Evolutionary conservation across 2,113 vertebrate species (phyloP).

Genomic region (Eonycteris spelaea): DNA sequence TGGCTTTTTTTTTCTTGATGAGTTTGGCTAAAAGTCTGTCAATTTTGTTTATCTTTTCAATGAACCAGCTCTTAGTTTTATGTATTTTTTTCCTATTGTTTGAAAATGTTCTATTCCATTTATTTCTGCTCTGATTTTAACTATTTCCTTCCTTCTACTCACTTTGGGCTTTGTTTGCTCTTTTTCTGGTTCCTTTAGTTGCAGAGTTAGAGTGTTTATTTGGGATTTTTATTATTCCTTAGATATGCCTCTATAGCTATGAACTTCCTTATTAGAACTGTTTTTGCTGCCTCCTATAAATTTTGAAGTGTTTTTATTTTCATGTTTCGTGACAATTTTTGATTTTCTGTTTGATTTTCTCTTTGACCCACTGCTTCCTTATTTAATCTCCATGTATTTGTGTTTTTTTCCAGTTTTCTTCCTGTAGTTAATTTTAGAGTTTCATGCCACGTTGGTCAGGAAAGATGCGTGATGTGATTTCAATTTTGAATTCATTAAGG

Average conservation of each 20-base stretch:
- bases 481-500: neutral
- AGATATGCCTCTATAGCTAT: neutral
- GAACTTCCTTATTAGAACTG: neutral
- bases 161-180: neutral
- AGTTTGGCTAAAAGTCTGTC: neutral
- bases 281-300: neutral
- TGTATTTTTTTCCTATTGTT: neutral
- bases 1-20: neutral
- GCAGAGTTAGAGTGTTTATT: neutral
- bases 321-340: neutral
- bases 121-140: neutral
- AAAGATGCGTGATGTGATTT: neutral
- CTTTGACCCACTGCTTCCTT: neutral
- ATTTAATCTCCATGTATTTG: neutral
- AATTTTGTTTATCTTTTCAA: neutral
- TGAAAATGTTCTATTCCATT: neutral
- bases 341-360: neutral
- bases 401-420: neutral
- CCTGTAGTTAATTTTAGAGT: neutral
- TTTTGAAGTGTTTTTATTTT: neutral
- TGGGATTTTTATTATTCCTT: neutral
- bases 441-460: neutral
- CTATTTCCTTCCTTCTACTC: neutral
- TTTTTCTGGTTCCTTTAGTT: neutral
- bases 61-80: neutral